phyloP scores from a whole-genome alignment of 2,113 vertebrate species.

The Pelvicachromis taeniatus region DNA sequence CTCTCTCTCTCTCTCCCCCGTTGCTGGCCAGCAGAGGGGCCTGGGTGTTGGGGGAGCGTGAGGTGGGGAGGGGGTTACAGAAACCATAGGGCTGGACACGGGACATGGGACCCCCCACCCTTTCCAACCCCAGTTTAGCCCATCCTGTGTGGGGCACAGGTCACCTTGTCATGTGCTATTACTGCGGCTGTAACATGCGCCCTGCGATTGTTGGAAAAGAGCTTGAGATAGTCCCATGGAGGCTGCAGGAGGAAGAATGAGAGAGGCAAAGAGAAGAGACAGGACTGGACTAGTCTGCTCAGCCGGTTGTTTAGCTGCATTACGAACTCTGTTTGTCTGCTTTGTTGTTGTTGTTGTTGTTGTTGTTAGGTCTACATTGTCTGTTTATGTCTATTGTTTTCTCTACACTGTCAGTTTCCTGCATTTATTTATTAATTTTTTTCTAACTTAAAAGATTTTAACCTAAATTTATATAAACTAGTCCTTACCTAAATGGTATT shows the following conservation, averaged over 20 bases:
- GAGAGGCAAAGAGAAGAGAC: conserved; percentile 38
- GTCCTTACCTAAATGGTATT: not conserved
- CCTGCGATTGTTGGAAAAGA: conserved; percentile 51
- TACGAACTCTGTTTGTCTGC: conserved; percentile 40
- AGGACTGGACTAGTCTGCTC: conserved; percentile 61
- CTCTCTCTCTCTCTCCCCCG: conserved; percentile 23
- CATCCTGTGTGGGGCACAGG: conserved; percentile 73
- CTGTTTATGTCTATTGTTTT: conserved; percentile 20
- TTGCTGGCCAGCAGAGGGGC: conserved; percentile 55
- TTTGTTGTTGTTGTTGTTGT: conserved; percentile 27
- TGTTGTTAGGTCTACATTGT: conserved; percentile 27
- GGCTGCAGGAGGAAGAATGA: conserved; percentile 31
- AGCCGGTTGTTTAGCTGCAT: conserved; percentile 54
- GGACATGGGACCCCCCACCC: conserved; percentile 46
- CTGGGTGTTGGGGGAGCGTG: conserved; percentile 18
- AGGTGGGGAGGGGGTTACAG: not conserved
- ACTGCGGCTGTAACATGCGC: conserved; percentile 59
- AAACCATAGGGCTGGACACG: conserved; percentile 62
- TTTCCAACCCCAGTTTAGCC: conserved; percentile 53
- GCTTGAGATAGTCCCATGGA: conserved; percentile 47
- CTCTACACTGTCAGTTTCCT: not conserved
- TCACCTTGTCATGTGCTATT: conserved; percentile 74
- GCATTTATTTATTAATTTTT: not conserved
- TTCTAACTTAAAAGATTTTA: not conserved
- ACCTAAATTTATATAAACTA: not conserved